phyloP scores from a whole-genome alignment of 2,888 invertebrate species.

The Allophyes oxyacanthae region DNA sequence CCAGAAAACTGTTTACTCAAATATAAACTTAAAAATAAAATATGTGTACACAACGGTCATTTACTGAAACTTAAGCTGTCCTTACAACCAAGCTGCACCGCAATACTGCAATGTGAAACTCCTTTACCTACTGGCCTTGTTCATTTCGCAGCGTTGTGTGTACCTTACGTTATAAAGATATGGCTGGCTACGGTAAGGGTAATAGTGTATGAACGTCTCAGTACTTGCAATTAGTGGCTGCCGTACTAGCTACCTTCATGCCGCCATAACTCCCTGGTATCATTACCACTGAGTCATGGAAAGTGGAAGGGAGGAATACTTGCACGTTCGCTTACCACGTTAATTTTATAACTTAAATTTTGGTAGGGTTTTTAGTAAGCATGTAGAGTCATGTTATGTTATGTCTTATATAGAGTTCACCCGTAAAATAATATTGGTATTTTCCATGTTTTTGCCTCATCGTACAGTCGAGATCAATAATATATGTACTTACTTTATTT shows the following conservation, averaged over 20 bases:
- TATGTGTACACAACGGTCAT: too few species aligned
- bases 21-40: too few species aligned
- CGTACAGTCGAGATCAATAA: too few species aligned
- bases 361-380: not conserved
- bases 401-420: not conserved
- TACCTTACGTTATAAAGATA: constrained; percentile 37
- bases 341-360: constrained; percentile 9
- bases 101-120: constrained; percentile 19
- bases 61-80: too few species aligned
- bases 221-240: constrained; percentile 51
- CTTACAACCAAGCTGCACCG: too few species aligned
- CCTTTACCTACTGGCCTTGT: constrained; percentile 39
- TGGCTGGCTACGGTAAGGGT: constrained; percentile 35
- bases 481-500: too few species aligned
- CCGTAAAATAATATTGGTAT: too few species aligned
- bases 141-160: constrained; percentile 38
- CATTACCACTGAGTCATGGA: constrained; percentile 41
- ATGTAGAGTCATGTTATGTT: not conserved
- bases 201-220: constrained; percentile 53
- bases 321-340: constrained; percentile 7
- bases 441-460: too few species aligned
- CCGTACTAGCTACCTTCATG: constrained; percentile 13
- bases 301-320: constrained; percentile 14
- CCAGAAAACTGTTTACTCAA: too few species aligned
- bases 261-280: constrained; percentile 46